Evolutionary conservation across 2,797 vertebrate genomes (phyloP), one percentile per base, ranked within the genome.

Genomic region (Diglossa cyanea): DNA sequence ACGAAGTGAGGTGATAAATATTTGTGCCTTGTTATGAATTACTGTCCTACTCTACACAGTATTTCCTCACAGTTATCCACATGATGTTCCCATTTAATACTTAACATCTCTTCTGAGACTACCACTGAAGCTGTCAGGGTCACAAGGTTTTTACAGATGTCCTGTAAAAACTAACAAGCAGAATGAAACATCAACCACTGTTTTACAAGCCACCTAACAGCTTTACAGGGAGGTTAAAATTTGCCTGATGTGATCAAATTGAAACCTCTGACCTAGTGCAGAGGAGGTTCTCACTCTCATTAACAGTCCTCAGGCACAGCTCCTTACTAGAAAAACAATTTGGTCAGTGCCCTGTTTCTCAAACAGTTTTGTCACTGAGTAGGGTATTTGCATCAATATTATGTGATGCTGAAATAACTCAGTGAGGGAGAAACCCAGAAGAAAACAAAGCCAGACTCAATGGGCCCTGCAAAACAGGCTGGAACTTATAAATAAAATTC

Each of bases 381-480:
- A 79, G 30, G 9, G 19, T 48, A 68, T 81, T 93, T 79, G 25
- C 60, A 90, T 51, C 74, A 76, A 66, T 40, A 30, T 86, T 79
- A 74, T 21, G 12, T 17, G 33, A 76, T 67, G 57, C n/a, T 91
- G 37, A 91, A 96, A 85, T 58, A 89, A 70, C 33, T 45, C 61
- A 7, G 51, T 5, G 44, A 88, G 47, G 45, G 26, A 80, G 17
- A 94, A 95, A 83, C 11, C 7, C 53, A 78, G 68, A 81, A 79
- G 62, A 90, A 87, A 93, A 70, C 71, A 92, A 92, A 73, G 50
- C 53, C 51, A 83, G 89, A 86, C 21, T 93, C 86, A 91, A 54
- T 35, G 35, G 84, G 63, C 39, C 74, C 79, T 70, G 53, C 33
- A 95, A 74, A 95, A 86, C 18, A 86, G n/a, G 14, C 53, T 94